A percentile compares a stretch with the other conserved stretches of the same genome.
Evolutionary conservation across 2,113 vertebrate species (phyloP).

Genomic region (Strigops habroptila): DNA sequence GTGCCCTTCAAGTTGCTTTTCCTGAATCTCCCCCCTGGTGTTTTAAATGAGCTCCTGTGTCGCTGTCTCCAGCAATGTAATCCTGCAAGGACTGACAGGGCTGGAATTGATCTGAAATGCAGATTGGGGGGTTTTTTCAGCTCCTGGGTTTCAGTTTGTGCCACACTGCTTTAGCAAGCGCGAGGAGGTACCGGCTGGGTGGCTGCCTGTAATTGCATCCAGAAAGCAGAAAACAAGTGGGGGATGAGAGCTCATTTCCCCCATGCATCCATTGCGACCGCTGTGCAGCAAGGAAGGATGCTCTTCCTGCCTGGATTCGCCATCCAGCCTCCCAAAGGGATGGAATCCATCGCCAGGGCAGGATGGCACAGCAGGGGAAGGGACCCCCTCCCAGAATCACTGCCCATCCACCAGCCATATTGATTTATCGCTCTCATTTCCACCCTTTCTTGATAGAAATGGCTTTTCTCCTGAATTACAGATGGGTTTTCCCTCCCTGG

Average conservation of each 20-base stretch:
- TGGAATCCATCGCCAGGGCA: not conserved
- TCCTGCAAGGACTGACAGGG: conserved; percentile 16
- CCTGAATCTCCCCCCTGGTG: not conserved
- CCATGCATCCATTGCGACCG: not conserved
- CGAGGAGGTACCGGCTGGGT: not conserved
- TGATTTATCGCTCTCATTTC: not conserved
- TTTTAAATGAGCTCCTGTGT: not conserved
- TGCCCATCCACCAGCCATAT: not conserved
- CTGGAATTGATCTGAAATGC: conserved; percentile 42
- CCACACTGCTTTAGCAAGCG: not conserved
- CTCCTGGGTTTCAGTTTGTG: not conserved
- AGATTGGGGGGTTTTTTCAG: not conserved
- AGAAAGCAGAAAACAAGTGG: not conserved
- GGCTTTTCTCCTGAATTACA: not conserved
- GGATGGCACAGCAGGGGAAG: not conserved
- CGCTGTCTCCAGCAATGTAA: not conserved
- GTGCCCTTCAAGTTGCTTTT: not conserved
- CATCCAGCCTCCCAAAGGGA: not conserved
- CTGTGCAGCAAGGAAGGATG: not conserved
- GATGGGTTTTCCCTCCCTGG: not conserved
- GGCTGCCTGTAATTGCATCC: conserved; percentile 23
- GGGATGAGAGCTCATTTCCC: not conserved
- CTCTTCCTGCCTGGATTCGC: not conserved
- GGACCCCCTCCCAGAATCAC: not conserved
- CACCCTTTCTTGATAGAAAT: not conserved